Evolutionary conservation across 2,888 invertebrate species (phyloP).

Genomic region (Aphodius sticticus): DNA sequence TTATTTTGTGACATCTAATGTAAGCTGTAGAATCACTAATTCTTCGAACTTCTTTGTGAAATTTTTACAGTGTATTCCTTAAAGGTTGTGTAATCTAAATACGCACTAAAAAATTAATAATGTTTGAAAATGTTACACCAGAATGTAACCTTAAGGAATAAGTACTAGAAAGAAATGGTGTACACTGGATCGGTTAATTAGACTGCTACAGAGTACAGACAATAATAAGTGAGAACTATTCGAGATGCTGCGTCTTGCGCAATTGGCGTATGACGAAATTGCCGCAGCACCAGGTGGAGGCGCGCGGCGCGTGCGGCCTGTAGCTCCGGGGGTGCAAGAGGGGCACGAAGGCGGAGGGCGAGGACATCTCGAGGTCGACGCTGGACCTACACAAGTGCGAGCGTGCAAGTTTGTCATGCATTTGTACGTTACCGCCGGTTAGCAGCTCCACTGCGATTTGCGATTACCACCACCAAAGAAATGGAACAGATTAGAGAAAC

Average conservation of each 20-base stretch:
- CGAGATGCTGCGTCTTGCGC: slow-evolving; percentile 71
- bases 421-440: slow-evolving; percentile 75
- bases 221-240: slow-evolving; percentile 21
- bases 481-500: slow-evolving; percentile 43
- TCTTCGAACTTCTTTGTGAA: neutral
- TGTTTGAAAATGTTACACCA: no score
- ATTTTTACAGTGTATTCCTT: no score
- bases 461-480: slow-evolving; percentile 47
- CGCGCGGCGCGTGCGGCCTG: slow-evolving; percentile 64
- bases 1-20: no score
- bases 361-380: slow-evolving; percentile 53
- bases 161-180: no score
- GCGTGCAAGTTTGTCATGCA: slow-evolving; percentile 65
- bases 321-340: slow-evolving; percentile 56
- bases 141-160: no score
- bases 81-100: no score
- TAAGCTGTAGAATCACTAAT: no score
- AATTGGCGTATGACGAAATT: slow-evolving; percentile 79
- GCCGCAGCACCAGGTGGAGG: slow-evolving; percentile 79
- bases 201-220: no score
- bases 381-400: slow-evolving; percentile 53
- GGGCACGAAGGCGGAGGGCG: slow-evolving; percentile 49
- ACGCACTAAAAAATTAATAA: no score
- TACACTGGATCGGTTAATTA: no score
- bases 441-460: slow-evolving; percentile 69